These are phyloP conservation scores for Protonibea diacanthus DNA, from an alignment of 2,797 vertebrate species.

Conservation along the genomic window DNA sequence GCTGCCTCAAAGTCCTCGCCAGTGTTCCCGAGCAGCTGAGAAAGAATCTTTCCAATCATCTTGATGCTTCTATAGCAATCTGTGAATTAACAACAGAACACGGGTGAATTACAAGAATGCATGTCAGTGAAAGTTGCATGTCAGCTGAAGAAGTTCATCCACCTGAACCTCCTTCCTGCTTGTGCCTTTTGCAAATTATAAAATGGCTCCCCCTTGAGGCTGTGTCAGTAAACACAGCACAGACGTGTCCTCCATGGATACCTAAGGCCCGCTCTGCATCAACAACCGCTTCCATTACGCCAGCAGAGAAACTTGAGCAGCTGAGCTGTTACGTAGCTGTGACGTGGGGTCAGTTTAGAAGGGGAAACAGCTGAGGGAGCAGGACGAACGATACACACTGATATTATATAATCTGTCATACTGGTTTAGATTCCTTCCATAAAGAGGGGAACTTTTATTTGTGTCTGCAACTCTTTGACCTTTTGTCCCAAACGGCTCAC, in stretches of 20 bases:
- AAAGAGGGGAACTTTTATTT: background rate
- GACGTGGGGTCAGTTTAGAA: background rate
- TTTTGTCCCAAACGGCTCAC: background rate
- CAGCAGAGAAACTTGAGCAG: constrained; percentile 45
- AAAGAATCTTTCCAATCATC: constrained; percentile 84
- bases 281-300: constrained; percentile 20
- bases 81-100: constrained; percentile 21
- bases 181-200: background rate
- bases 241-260: background rate
- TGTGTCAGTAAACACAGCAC: background rate
- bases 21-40: constrained; percentile 76
- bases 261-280: background rate
- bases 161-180: background rate
- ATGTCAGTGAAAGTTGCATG: no score
- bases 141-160: background rate
- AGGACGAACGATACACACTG: background rate
- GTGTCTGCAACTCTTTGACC: constrained; percentile 10
- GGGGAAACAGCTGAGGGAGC: background rate
- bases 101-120: background rate
- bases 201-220: constrained; percentile 37
- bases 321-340: background rate
- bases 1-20: constrained; percentile 49
- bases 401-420: constrained; percentile 12
- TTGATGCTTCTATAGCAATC: constrained; percentile 26
- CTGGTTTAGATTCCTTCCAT: background rate